Base-by-base conservation (phyloP, 2,888 invertebrate species). In the Conops quadrifasciatus region DNA sequence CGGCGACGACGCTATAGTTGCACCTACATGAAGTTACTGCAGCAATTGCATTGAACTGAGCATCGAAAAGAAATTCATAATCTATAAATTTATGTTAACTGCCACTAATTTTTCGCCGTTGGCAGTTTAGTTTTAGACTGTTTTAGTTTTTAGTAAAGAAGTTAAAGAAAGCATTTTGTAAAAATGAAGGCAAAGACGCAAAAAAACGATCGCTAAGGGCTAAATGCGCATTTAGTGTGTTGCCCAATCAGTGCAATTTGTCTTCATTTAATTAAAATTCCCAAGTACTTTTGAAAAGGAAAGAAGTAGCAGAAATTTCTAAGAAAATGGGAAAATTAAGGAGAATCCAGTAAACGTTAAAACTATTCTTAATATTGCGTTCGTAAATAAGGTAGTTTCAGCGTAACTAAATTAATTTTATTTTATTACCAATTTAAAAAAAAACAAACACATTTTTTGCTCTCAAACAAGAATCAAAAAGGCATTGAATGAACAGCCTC, bases 11-110 rank as follows among this genome's bases (percentile, higher is more conserved):
- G 47, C 56, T 53, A 56, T 30, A 56, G 24, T 56, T 21, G 43
- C 21, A 53, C 1, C 43, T 26, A 56, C n/a, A 24, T 56, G 56
- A 43, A 58, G 67, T 45, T 24, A 56, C 45, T 67, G 70, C 56
- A 21, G 53, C 59, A 65, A 47, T 24, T 68, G 60, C 58, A 65
- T 69, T 71, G 65, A 65, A 73, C 43, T 67, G 68, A 36, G 60
- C 62, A 58, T 45, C 5, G 24, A 19, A 51, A 2, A 36, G n/a
- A n/a, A n/a, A n/a, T n/a, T n/a, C n/a, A n/a, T n/a, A n/a, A 26
- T 16, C 26, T 26, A 56, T 19, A 26, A 16, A 26, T 56, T 56
- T 2, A 36, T 36, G 9, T 36, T 36, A 9, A 4, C 36, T 9
- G 5, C 9, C 9, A 9, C 4, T 36, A 36, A 36, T 36, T n/a